Base-by-base conservation (phyloP, 2,888 invertebrate genomes). In the Eupithecia exiguata region DNA sequence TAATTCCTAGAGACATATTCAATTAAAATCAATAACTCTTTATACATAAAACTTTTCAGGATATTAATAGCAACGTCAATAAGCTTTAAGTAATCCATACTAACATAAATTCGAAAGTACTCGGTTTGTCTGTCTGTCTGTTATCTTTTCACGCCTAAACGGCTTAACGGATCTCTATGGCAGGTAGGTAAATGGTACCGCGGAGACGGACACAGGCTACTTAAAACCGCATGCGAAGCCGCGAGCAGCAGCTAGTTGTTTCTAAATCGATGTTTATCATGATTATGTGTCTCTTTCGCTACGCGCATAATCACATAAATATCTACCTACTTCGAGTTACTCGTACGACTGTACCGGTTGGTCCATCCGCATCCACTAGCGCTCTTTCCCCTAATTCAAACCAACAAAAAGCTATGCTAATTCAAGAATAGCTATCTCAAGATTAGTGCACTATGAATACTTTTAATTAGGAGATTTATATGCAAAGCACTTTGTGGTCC, bases 401-500 rank as follows among this genome's bases (percentile, higher is more conserved):
- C 83, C 70, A 83, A 90, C 83, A 88, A 86, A 87, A 88, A 82
- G 79, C 86, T 88, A 92, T 93, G 91, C 91, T 90, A 92, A 92
- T 89, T 82, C 82, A 84, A 88, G 84, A 87, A 88, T 84, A 81
- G 86, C 85, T 89, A 89, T 90, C 89, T 87, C 81, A 85, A 91
- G 93, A 93, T 92, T 92, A 93, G 89, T 87, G 82, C 86, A 82
- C 84, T 82, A 82, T 93, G 91, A 94, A 93, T 93, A 77, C 85
- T 80, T 81, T 87, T 94, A 94, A 94, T 94, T 92, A 94, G 93
- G 90, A 91, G 93, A 94, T 94, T 94, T 94, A 92, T 93, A 94
- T 94, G 93, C 94, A 93, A 93, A 94, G 91, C 89, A 87, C 85
- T 92, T 88, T 94, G 93, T 89, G 92, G 92, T 90, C 85, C 88